Percentiles rank a stretch among this genome's conserved stretches.
Conservation (phyloP, 2,888 invertebrate genomes). For the Caprella mutica region DNA sequence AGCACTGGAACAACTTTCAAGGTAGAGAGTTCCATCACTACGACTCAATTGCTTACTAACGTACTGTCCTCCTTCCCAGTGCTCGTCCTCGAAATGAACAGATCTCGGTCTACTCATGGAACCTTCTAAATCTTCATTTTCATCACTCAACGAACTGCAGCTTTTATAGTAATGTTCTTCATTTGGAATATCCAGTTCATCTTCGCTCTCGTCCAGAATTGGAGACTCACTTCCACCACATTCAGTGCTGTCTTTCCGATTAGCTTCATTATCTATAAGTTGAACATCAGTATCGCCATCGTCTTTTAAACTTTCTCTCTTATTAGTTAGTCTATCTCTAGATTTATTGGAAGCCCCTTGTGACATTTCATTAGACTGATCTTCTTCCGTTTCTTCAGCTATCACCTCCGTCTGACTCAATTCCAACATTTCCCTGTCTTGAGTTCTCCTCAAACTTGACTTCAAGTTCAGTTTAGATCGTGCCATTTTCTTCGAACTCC, state of each 20-base stretch:
- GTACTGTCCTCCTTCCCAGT: conserved; percentile 24
- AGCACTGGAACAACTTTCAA: background rate
- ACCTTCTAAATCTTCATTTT: conserved; percentile 19
- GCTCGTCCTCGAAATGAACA: conserved; percentile 31
- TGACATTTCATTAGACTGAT: no score
- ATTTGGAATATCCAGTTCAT: conserved; percentile 23
- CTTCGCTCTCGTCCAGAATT: conserved; percentile 15
- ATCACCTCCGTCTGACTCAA: no score
- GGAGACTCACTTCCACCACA: background rate
- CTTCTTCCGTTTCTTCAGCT: no score
- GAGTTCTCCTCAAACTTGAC: no score
- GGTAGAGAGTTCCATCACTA: conserved; percentile 1
- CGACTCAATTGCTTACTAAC: background rate
- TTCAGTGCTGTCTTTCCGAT: background rate
- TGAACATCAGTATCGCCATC: background rate
- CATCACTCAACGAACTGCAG: conserved; percentile 26
- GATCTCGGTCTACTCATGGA: conserved; percentile 18
- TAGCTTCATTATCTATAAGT: background rate
- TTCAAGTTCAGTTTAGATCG: no score
- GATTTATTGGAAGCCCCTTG: no score
- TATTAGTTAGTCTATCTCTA: conserved; percentile 1
- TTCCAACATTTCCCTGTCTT: no score
- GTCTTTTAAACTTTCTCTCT: background rate
- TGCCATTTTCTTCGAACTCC: no score
- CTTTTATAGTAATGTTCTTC: conserved; percentile 28